phyloP scores from a whole-genome alignment of 2,888 invertebrate genomes.

The Drosophila merina region DNA sequence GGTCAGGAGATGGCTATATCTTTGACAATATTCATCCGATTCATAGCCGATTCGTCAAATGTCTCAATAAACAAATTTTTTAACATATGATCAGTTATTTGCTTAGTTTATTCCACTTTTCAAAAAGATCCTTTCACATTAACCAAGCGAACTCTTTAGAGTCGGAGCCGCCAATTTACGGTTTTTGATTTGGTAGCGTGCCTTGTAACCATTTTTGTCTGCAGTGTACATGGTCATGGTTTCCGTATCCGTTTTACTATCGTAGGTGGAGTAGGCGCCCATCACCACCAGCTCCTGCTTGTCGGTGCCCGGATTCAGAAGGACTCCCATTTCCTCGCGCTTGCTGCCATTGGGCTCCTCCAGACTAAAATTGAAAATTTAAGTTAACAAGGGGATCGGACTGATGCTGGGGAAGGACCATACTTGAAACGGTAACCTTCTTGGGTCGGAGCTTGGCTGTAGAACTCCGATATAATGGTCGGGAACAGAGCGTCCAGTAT shows the following conservation, averaged over 20 bases:
- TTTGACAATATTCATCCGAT: no score
- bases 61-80: no score
- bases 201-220: slow-evolving; percentile 83
- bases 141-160: slow-evolving; percentile 77
- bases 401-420: slow-evolving; percentile 23
- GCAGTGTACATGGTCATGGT: slow-evolving; percentile 83
- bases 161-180: slow-evolving; percentile 73
- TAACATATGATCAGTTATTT: no score
- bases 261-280: slow-evolving; percentile 79
- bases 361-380: slow-evolving; percentile 44
- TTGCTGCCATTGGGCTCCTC: slow-evolving; percentile 79
- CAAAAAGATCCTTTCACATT: slow-evolving; percentile 7
- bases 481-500: slow-evolving; percentile 75
- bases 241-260: slow-evolving; percentile 79
- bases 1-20: no score
- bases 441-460: slow-evolving; percentile 71
- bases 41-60: no score
- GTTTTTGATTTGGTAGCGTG: slow-evolving; percentile 80
- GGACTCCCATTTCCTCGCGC: slow-evolving; percentile 82
- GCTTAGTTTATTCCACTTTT: no score
- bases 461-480: slow-evolving; percentile 72
- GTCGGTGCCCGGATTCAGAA: slow-evolving; percentile 82
- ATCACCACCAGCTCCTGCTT: slow-evolving; percentile 82
- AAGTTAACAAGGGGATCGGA: not conserved
- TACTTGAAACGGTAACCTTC: slow-evolving; percentile 83